Evolutionary conservation across 2,888 invertebrate species (phyloP), one percentile per base, ranked within the genome.

Genomic region (Rhodophaea formosa): DNA sequence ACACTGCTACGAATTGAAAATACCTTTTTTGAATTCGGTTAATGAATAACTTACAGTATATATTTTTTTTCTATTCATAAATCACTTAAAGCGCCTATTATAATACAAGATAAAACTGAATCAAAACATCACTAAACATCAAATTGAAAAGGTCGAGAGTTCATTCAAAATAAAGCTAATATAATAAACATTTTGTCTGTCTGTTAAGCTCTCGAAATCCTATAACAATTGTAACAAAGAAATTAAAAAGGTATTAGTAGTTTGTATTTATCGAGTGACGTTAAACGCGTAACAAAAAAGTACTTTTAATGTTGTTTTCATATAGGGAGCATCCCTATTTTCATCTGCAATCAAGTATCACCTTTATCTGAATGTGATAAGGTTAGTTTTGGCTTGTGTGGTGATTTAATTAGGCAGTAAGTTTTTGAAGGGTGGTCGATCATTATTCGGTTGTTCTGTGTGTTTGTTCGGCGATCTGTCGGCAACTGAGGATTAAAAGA

Each of bases 171-270:
- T n/a, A 17, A 54, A 49, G 53, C 39, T 62, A 62, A 62, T 60
- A 61, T 60, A 63, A 63, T 62, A 63, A 61, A 62, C 61, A 59
- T 66, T 62, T 70, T 57, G 59, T 58, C 60, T 57, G 63, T 63
- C 69, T 71, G 73, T 73, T 15, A 32, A 14, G 10, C 64, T 64
- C 66, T 60, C 61, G 63, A 73, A 72, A 70, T 67, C 68, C 69
- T 62, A 10, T 61, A 68, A 74, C 75, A 74, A 78, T 79, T 75
- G 70, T 67, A 75, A 76, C 76, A 80, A 79, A 77, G 74, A 69
- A 80, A 79, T 75, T 81, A 82, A 84, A 86, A 88, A 84, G 83
- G 80, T 77, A 85, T 87, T 84, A 86, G 74, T 80, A 80, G 56
- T 71, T 71, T 15, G 42, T 45, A 55, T 55, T 49, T 49, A 70